Conservation (phyloP, 2,888 invertebrate genomes). For the Leptinotarsa peninsularis region DNA sequence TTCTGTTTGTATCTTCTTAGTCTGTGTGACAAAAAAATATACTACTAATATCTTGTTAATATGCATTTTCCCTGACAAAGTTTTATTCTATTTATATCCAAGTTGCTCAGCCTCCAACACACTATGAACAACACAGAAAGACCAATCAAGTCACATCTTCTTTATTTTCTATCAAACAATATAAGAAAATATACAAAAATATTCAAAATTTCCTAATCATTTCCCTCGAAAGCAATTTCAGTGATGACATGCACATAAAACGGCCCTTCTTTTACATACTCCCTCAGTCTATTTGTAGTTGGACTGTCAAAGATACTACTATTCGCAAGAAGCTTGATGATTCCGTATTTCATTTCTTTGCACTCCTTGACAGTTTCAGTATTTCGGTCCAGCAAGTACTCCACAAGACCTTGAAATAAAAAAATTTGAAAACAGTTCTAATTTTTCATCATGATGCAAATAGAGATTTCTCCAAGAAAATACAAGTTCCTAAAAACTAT, state of each 20-base stretch:
- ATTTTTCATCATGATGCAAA: too few species aligned
- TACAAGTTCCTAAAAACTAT: too few species aligned
- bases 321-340: slow-evolving; percentile 74
- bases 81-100: too few species aligned
- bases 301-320: slow-evolving; percentile 72
- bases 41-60: too few species aligned
- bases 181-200: background rate
- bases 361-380: slow-evolving; percentile 77
- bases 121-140: background rate
- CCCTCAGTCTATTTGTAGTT: slow-evolving; percentile 73
- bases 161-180: background rate
- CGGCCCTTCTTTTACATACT: slow-evolving; percentile 82
- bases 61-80: too few species aligned
- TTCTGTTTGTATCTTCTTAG: too few species aligned
- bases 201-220: slow-evolving; percentile 52
- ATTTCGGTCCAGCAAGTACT: slow-evolving; percentile 82
- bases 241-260: slow-evolving; percentile 77
- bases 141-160: background rate
- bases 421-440: too few species aligned
- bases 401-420: slow-evolving; percentile 74
- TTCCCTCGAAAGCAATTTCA: slow-evolving; percentile 82
- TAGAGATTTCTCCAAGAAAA: too few species aligned
- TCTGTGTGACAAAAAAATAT: too few species aligned
- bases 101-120: too few species aligned
- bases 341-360: slow-evolving; percentile 80